Base-by-base conservation (phyloP, 2,888 invertebrate species). In the Xestia xanthographa region DNA sequence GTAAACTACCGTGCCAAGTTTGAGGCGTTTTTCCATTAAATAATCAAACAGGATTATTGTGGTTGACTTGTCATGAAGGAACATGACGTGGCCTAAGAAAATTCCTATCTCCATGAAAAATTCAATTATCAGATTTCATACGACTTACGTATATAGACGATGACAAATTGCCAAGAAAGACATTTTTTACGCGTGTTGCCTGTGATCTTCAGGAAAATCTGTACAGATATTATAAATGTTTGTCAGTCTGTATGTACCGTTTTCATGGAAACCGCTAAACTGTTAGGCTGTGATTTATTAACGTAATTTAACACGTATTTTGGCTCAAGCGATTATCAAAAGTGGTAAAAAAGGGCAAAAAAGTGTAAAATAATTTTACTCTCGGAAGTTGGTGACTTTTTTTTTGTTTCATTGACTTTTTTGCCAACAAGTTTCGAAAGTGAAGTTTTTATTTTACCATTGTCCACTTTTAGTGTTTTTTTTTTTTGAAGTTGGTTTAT, bases 121-220 rank as follows among this genome's bases (percentile, higher is more conserved):
- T 76, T 66, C 20, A 38, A 48, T 66, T 76, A 74, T 50, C 2
- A 43, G 34, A 63, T 53, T 74, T 29, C 38, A 12, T 50, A 53
- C 8, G 26, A 34, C 43, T 68, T 58, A 5, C 34, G 38, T 5
- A 17, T 26, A 11, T 9, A 48, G 0, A 4, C 9, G 41, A 75
- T 43, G 34, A 43, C 1, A 77, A 4, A 53, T 43, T 67, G 41
- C 17, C 29, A 41, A 48, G 20, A 63, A 41, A 48, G 20, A 63
- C 9, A 12, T 62, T 9, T 26, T 45, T 43, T 48, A 26, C 9
- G 12, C 20, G 20, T 50, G 12, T 29, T 22, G 14, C n/a, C 20
- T 60, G 20, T 34, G 34, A 60, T 34, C 0, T 58, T 34, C 34
- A 60, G 29, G 29, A 20, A 60, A 60, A 34, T 34, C 17, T 0